Evolutionary conservation across 2,797 vertebrate species (phyloP), one percentile per base, ranked within the genome.

Genomic region (Coilia nasus): DNA sequence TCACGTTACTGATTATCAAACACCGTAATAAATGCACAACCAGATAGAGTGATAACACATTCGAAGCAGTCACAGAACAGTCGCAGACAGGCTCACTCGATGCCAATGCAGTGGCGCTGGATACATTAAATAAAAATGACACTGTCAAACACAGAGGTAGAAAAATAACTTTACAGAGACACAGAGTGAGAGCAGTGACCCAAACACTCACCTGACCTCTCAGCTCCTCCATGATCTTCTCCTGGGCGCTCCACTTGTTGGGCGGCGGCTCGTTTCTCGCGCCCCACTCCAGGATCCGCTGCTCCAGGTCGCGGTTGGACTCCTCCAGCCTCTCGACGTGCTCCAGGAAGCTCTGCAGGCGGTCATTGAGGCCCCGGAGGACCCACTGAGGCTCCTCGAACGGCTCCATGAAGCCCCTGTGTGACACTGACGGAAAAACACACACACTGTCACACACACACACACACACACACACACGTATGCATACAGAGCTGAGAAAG

Each of bases 331-430:
- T 81, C 82, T 89, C 90, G 54, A 95, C 92, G 75, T 94, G 94
- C 88, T 95, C 91, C 92, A 96, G 85, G 86, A 96, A 95, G 84
- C 89, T 89, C 83, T 88, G 93, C 81, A 96, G 46, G 0, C 93
- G 91, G 17, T 84, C 71, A 7, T 96, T 95, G 56, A 96, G 89
- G 23, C 88, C 90, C 84, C 81, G 86, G 90, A 95, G 90, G 67
- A 90, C 89, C 5, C 85, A 88, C 47, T 91, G 90, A 21, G 92
- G 89, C 82, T 92, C 86, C 47, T 82, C 83, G 82, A 75, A 44
- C 81, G 81, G 54, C 81, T 94, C 94, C 94, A 93, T 93, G 71
- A 41, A 81, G 81, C 46, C 28, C 41, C 71, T 78, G 54, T 7
- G 6, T 21, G 19, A 28, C 0, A n/a, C 19, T 0, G 31, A 64